phyloP scores from a whole-genome alignment of 1,140 invertebrate species.

The Acromyrmex echinatior region DNA sequence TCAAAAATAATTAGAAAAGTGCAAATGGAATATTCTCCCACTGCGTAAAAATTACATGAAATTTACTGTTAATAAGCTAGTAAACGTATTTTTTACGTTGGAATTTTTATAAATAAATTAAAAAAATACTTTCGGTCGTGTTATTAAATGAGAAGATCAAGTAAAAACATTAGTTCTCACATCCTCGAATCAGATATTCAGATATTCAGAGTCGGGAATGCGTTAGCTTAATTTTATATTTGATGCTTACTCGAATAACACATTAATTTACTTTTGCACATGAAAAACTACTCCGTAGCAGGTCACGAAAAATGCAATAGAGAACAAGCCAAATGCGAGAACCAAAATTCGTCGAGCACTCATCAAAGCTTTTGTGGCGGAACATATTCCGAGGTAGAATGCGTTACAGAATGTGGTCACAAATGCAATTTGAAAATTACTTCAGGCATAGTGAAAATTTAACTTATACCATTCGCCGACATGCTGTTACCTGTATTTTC shows the following conservation, averaged over 20 bases:
- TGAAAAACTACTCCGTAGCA: constrained; percentile 3
- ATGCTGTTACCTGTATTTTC: constrained; percentile 28
- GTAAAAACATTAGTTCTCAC: not conserved
- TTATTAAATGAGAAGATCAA: not conserved
- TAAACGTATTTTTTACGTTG: not conserved
- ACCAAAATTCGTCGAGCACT: constrained; percentile 50
- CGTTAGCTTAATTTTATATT: not conserved
- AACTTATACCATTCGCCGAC: constrained; percentile 37
- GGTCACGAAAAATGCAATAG: not conserved
- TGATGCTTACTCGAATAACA: not conserved
- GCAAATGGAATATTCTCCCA: not conserved
- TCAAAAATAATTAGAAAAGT: not conserved
- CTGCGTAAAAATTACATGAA: not conserved
- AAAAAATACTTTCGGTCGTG: not conserved
- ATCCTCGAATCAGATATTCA: not conserved
- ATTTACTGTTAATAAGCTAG: not conserved
- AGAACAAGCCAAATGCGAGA: constrained; percentile 23
- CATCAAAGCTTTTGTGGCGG: constrained; percentile 18
- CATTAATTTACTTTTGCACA: constrained; percentile 33
- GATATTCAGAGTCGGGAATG: not conserved
- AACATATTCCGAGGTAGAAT: constrained; percentile 34
- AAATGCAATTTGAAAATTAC: constrained; percentile 62
- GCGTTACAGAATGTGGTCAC: constrained; percentile 34
- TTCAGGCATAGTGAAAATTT: constrained; percentile 41
- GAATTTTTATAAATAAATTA: not conserved